A percentile compares a stretch with the other conserved stretches of the same genome.
phyloP scores from a whole-genome alignment of 1,140 invertebrate genomes.

The Telenomus remus region DNA sequence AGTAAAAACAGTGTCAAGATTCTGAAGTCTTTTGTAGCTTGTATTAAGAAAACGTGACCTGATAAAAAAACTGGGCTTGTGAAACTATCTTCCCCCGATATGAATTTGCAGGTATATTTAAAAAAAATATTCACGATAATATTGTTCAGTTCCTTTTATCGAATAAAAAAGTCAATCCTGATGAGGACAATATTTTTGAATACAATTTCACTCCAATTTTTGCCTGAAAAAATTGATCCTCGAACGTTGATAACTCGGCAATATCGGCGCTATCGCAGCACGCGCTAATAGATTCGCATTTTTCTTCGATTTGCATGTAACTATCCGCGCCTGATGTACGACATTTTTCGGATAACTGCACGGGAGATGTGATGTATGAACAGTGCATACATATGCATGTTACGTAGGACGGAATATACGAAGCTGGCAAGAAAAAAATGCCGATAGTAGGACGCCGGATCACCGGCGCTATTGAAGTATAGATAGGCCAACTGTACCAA shows the following conservation, averaged over 20 bases:
- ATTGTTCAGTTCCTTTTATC: too few relatives aligned
- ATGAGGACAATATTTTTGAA: too few relatives aligned
- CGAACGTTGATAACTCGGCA: constrained; percentile 13
- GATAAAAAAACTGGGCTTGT: constrained; percentile 46
- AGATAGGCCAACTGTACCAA: constrained; percentile 34
- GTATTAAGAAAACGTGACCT: constrained; percentile 45
- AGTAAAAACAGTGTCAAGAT: constrained; percentile 49
- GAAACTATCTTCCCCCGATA: constrained; percentile 25
- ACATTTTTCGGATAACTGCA: constrained; percentile 47
- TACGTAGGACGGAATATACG: constrained; percentile 46
- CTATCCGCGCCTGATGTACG: constrained; percentile 12
- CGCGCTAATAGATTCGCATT: constrained; percentile 26
- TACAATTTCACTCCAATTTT: background rate
- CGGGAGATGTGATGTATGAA: constrained; percentile 35
- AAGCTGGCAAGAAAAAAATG: constrained; percentile 49
- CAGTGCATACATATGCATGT: constrained; percentile 44
- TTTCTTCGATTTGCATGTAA: constrained; percentile 28
- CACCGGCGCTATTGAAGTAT: constrained; percentile 29
- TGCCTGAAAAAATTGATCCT: constrained; percentile 2
- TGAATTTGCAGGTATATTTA: too few relatives aligned
- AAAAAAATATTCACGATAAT: too few relatives aligned
- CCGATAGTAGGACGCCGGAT: constrained; percentile 44
- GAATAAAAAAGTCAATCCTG: background rate
- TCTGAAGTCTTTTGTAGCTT: constrained; percentile 43
- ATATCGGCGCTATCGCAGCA: constrained; percentile 9